Percentiles rank a stretch among this genome's conserved stretches.
phyloP scores from a whole-genome alignment of 2,888 invertebrate genomes.

The Craniophora ligustri region DNA sequence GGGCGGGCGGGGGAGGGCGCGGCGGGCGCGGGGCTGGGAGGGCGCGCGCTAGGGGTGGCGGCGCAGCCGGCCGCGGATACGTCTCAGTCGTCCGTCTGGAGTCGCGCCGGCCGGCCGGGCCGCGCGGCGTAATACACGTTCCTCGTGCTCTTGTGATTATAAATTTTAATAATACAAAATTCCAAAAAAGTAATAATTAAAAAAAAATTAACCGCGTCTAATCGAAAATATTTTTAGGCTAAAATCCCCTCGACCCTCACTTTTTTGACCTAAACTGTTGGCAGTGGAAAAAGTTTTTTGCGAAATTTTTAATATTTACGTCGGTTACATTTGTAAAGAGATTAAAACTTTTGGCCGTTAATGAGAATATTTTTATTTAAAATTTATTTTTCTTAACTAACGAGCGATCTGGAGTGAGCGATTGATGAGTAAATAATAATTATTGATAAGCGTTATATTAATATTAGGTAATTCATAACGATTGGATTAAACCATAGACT shows the following conservation, averaged over 20 bases:
- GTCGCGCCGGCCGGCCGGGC: conserved; percentile 88
- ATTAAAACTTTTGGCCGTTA: conserved; percentile 84
- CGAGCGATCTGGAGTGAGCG: conserved; percentile 76
- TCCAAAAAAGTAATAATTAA: conserved; percentile 67
- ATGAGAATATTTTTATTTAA: conserved; percentile 83
- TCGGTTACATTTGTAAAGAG: conserved; percentile 86
- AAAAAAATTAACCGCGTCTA: conserved; percentile 79
- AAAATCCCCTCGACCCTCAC: conserved; percentile 75
- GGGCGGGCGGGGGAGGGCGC: conserved; percentile 61
- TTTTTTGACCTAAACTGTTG: conserved; percentile 82
- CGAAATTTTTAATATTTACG: conserved; percentile 87
- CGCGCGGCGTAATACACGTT: conserved; percentile 87
- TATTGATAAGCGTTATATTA: conserved; percentile 80
- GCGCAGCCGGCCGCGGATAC: conserved; percentile 72
- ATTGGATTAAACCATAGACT: conserved; percentile 66
- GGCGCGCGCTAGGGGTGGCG: conserved; percentile 63
- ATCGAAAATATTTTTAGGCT: conserved; percentile 86
- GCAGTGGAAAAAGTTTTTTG: conserved; percentile 81
- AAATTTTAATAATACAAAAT: conserved; percentile 83
- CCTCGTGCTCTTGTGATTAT: conserved; percentile 89
- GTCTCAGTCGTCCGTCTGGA: conserved; percentile 88
- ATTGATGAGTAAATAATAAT: conserved; percentile 63
- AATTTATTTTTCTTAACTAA: conserved; percentile 78
- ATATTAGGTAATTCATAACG: conserved; percentile 70
- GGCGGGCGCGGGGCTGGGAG: conserved; percentile 52